These are phyloP conservation scores for Platalea minor DNA, from an alignment of 2,797 vertebrate genomes.

Conservation along the genomic window DNA sequence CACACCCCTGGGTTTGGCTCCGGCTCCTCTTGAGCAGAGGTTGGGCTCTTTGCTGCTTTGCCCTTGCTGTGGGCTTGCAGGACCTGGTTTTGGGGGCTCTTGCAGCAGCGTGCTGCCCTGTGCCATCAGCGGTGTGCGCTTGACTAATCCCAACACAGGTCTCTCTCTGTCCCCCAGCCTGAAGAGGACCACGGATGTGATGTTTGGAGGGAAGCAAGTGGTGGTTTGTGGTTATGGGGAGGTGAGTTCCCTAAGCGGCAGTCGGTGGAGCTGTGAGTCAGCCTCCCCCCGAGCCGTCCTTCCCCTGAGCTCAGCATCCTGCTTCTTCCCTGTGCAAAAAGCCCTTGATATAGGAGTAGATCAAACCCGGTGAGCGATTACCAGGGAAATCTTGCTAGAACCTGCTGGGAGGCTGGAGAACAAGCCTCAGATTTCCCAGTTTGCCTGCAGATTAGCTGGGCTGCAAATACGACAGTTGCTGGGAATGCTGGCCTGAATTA, in stretches of 20 bases:
- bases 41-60: neutral
- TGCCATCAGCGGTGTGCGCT: neutral
- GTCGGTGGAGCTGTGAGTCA: neutral
- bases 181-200: conserved; percentile 98
- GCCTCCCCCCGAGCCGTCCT: neutral
- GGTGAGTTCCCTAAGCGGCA: conserved; percentile 75
- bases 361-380: neutral
- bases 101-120: neutral
- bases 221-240: conserved; percentile 98
- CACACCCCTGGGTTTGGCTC: neutral
- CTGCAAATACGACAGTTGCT: neutral
- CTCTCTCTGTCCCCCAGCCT: conserved; percentile 80
- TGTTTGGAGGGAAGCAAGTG: conserved; percentile 99
- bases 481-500: neutral
- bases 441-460: neutral
- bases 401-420: neutral
- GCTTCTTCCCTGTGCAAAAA: neutral
- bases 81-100: neutral
- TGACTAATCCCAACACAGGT: conserved; percentile 53
- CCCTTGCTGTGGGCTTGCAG: neutral
- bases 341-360: neutral
- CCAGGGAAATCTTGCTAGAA: neutral
- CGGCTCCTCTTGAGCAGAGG: neutral
- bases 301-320: neutral
- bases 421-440: neutral